A percentile compares a stretch with the other conserved stretches of the same genome.
These are phyloP conservation scores for Epinotia ramella DNA, from an alignment of 2,888 invertebrate species.

Conservation along the genomic window DNA sequence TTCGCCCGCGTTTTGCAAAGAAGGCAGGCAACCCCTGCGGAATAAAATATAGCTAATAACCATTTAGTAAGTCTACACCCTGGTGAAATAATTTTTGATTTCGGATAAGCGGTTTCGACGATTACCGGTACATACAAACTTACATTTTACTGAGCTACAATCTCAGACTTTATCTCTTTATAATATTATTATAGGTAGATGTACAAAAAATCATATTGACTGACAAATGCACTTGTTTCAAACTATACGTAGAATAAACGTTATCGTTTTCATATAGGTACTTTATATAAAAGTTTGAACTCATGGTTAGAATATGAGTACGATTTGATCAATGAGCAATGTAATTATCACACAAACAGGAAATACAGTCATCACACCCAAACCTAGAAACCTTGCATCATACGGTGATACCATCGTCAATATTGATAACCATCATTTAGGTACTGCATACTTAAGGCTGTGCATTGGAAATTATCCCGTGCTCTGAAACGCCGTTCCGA, in stretches of 20 bases:
- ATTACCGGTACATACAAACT: too few relatives aligned
- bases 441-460: not conserved
- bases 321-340: constrained; percentile 30
- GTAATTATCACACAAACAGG: constrained; percentile 57
- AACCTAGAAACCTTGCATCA: constrained; percentile 52
- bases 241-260: not conserved
- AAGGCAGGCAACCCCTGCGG: too few relatives aligned
- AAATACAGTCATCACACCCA: constrained; percentile 53
- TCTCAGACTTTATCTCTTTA: too few relatives aligned
- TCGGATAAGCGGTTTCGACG: too few relatives aligned
- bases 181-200: not conserved
- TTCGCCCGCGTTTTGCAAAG: too few relatives aligned
- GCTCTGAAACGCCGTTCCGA: too few relatives aligned
- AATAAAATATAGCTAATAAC: too few relatives aligned
- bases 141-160: too few relatives aligned
- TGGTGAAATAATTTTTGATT: not conserved
- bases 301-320: constrained; percentile 8
- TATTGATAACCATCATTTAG: constrained; percentile 25
- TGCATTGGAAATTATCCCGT: too few relatives aligned
- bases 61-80: too few relatives aligned
- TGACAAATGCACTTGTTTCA: not conserved
- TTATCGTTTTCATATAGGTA: not conserved
- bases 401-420: constrained; percentile 50
- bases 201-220: not conserved
- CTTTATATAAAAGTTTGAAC: not conserved